Percentiles rank a stretch among this genome's conserved stretches.
Evolutionary conservation across 2,888 invertebrate species (phyloP).

Genomic region (Rhynchonema sp.): DNA sequence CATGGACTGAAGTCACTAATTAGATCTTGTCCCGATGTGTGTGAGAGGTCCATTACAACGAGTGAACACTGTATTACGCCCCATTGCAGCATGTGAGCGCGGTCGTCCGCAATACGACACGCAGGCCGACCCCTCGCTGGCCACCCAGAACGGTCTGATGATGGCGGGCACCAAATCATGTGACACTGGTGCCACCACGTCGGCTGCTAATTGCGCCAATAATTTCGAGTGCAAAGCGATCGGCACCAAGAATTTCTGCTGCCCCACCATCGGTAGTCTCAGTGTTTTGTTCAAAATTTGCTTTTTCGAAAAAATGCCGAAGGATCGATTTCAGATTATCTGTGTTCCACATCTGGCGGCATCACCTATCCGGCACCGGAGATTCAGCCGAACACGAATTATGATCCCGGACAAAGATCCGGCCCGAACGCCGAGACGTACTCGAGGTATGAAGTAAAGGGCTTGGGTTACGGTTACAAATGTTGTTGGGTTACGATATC

Average conservation of each 20-base stretch:
- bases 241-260: conserved; percentile 21
- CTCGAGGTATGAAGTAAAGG: too few relatives aligned
- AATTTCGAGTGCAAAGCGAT: conserved; percentile 24
- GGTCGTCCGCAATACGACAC: conserved; percentile 19
- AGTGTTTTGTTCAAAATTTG: not conserved
- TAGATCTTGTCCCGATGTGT: too few relatives aligned
- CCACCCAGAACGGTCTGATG: not conserved
- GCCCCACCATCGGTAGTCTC: conserved; percentile 13
- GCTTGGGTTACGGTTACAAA: too few relatives aligned
- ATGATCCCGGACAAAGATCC: not conserved
- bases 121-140: conserved; percentile 12
- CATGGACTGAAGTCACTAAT: too few relatives aligned
- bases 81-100: conserved; percentile 17
- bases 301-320: too few relatives aligned
- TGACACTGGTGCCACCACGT: not conserved
- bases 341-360: not conserved
- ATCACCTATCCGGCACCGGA: not conserved
- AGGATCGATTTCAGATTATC: not conserved
- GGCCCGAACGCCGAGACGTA: not conserved
- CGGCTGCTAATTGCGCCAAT: conserved; percentile 12
- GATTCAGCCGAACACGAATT: not conserved
- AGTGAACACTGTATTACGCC: too few relatives aligned
- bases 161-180: not conserved
- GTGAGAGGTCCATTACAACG: too few relatives aligned
- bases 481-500: too few relatives aligned